Percentiles rank a stretch among this genome's conserved stretches.
Conservation (phyloP, 2,797 vertebrate species). For the Fistularia tabacaria region DNA sequence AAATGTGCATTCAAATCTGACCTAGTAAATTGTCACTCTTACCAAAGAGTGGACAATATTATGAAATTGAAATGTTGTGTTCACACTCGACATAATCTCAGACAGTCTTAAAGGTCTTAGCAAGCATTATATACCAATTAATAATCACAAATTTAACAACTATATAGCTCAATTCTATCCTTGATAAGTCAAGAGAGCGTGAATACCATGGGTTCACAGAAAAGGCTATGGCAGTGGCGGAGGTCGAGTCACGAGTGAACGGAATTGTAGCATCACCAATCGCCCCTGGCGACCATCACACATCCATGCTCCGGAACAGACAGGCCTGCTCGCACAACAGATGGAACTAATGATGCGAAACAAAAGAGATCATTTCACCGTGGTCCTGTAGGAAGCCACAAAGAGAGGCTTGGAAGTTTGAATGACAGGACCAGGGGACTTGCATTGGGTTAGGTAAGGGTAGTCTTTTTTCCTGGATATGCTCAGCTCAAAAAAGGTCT, state of each 20-base stretch:
- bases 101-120: background rate
- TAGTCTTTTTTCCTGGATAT: conserved; percentile 60
- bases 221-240: conserved; percentile 45
- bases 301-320: conserved; percentile 76
- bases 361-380: conserved; percentile 85
- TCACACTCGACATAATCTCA: background rate
- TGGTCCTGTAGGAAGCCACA: conserved; percentile 76
- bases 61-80: background rate
- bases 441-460: conserved; percentile 62
- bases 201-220: conserved; percentile 58
- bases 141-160: background rate
- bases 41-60: conserved; percentile 18
- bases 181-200: conserved; percentile 32
- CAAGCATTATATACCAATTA: background rate
- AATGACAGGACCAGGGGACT: conserved; percentile 76
- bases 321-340: conserved; percentile 79
- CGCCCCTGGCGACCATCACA: conserved; percentile 78
- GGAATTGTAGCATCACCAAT: conserved; percentile 67
- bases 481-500: conserved; percentile 59
- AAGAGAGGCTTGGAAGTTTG: conserved; percentile 72
- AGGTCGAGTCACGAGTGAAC: conserved; percentile 71
- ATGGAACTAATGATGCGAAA: conserved; percentile 90
- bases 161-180: conserved; percentile 6
- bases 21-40: conserved; percentile 36
- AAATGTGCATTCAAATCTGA: conserved; percentile 45